These are phyloP conservation scores for Ancistrus triradiatus DNA, from an alignment of 2,113 vertebrate species.

Conservation along the genomic window DNA sequence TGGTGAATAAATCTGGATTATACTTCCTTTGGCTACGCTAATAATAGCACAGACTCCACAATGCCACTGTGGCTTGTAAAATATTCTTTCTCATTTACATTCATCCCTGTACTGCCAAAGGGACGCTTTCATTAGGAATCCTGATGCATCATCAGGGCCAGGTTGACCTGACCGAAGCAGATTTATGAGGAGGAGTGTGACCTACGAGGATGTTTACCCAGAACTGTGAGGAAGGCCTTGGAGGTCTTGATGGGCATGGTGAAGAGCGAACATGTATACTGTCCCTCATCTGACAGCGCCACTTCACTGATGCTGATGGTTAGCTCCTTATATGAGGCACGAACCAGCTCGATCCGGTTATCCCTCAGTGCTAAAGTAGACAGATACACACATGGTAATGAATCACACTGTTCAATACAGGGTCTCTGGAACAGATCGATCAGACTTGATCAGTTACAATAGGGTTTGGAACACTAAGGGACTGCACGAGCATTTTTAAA, in stretches of 20 bases:
- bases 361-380: slow-evolving; percentile 82
- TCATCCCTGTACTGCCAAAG: background rate
- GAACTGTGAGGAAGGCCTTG: slow-evolving; percentile 94
- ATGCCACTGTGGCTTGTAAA: background rate
- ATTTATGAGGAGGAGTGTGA: slow-evolving; percentile 26
- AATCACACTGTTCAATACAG: background rate
- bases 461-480: too few species aligned
- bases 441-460: too few species aligned
- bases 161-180: slow-evolving; percentile 17
- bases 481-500: too few species aligned
- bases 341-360: slow-evolving; percentile 93
- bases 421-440: background rate
- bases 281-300: slow-evolving; percentile 90
- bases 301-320: slow-evolving; percentile 92
- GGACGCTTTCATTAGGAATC: slow-evolving; percentile 1
- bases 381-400: background rate
- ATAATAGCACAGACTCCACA: slow-evolving; percentile 5
- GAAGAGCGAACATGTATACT: slow-evolving; percentile 97
- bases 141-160: background rate
- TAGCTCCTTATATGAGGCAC: slow-evolving; percentile 89
- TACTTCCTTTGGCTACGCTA: background rate
- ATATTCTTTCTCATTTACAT: slow-evolving; percentile 9
- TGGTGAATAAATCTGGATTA: background rate
- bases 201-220: slow-evolving; percentile 73
- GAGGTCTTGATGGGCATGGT: slow-evolving; percentile 98